phyloP scores from a whole-genome alignment of 1,140 invertebrate species.

The Lepidurus arcticus region DNA sequence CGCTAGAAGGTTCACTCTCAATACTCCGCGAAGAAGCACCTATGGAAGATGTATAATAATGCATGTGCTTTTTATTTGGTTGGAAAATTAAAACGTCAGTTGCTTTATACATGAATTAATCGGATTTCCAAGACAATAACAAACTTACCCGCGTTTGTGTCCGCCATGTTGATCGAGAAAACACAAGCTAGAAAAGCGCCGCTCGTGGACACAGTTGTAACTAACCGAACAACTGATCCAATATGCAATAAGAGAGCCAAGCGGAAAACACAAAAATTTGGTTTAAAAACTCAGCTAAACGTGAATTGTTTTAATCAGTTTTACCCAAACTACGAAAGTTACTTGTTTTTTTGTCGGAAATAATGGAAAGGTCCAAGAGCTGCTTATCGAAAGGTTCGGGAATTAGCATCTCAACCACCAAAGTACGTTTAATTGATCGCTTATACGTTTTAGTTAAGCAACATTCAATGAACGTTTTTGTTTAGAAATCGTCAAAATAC shows the following conservation, averaged over 20 bases:
- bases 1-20: background rate
- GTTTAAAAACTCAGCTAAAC: too few species aligned
- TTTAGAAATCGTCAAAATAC: background rate
- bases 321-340: background rate
- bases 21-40: background rate
- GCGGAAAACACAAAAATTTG: background rate
- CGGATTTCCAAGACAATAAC: constrained; percentile 5
- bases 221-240: background rate
- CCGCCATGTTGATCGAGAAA: constrained; percentile 13
- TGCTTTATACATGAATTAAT: background rate
- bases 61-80: background rate
- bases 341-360: background rate
- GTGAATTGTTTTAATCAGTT: too few species aligned
- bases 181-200: background rate
- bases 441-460: background rate
- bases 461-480: background rate
- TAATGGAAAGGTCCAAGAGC: background rate
- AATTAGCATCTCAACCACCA: background rate
- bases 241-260: background rate
- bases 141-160: constrained; percentile 13
- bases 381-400: background rate
- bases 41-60: background rate
- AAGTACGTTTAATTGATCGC: constrained; percentile 2
- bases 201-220: background rate
- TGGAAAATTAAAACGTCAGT: background rate